Percentiles rank a stretch among this genome's conserved stretches.
Evolutionary conservation across 2,113 vertebrate species (phyloP).

Genomic region (Clarias macrocephalus): DNA sequence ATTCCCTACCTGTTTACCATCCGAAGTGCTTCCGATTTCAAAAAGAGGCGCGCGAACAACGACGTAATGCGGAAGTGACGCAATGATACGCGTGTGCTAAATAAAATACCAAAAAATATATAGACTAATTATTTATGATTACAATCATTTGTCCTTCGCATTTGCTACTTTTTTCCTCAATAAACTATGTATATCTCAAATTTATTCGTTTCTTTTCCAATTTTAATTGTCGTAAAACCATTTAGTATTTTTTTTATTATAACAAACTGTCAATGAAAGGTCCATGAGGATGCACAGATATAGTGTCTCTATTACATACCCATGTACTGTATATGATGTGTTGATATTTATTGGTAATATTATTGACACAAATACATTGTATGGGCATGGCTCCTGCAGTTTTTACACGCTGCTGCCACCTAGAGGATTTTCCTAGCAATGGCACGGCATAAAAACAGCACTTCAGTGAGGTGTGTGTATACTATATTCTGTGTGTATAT

Average conservation of each 20-base stretch:
- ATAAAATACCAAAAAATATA: not conserved
- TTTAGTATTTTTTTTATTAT: not conserved
- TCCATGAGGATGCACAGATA: not conserved
- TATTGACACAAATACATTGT: too few relatives aligned
- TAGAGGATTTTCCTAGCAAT: not conserved
- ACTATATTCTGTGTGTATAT: too few relatives aligned
- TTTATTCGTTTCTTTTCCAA: not conserved
- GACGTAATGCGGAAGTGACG: conserved; percentile 29
- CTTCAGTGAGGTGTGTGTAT: not conserved
- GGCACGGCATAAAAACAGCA: not conserved
- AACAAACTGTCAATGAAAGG: not conserved
- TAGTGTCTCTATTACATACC: not conserved
- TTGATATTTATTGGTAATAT: not conserved
- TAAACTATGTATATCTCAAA: not conserved
- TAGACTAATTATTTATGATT: not conserved
- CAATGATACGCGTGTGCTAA: not conserved
- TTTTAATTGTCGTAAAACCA: not conserved
- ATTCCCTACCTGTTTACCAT: not conserved
- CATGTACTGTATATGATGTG: not conserved
- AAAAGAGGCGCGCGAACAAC: conserved; percentile 39
- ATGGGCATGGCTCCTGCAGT: not conserved
- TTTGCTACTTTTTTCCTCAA: too few relatives aligned
- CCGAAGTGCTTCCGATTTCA: conserved; percentile 21
- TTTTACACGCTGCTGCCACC: not conserved
- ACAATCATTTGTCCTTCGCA: not conserved